Evolutionary conservation across 2,113 vertebrate genomes (phyloP).

Genomic region (human): GRCh38 chr1:172708501-172709000

Average conservation of each 20-base stretch:
- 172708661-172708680: slow-evolving; percentile 50
- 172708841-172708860: not conserved
- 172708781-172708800: not conserved
- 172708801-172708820: not conserved
- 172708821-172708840: not conserved
- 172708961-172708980: not conserved
- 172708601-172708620: slow-evolving; percentile 24
- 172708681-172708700: slow-evolving; percentile 78
- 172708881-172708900: not conserved
- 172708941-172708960: slow-evolving; percentile 37
- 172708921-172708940: not conserved
- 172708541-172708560: not conserved
- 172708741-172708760: not conserved
- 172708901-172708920: not conserved
- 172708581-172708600: not conserved
- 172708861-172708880: not conserved
- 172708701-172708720: slow-evolving; percentile 66
- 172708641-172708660: not conserved
- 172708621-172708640: slow-evolving; percentile 72
- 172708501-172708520: not conserved
- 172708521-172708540: not conserved
- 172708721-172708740: slow-evolving; percentile 28
- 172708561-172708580: slow-evolving; percentile 13
- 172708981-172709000: not conserved
- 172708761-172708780: not conserved